Base-by-base conservation (phyloP, 2,888 invertebrate species). In the Ischnus inquisitorius region DNA sequence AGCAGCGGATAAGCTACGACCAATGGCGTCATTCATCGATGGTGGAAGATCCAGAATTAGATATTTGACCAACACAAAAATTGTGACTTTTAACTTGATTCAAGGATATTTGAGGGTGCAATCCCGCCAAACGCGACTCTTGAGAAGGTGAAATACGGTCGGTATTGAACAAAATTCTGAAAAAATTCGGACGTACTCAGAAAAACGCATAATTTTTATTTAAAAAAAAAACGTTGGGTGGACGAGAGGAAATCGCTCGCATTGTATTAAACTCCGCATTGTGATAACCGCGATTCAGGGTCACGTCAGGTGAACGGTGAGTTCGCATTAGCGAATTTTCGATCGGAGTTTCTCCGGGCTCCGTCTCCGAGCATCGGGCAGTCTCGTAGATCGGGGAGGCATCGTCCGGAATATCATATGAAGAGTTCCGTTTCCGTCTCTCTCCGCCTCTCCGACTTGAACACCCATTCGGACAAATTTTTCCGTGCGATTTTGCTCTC, bases 381-480 rank as follows among this genome's bases (percentile, higher is more conserved):
- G 39, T 39, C 74, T 25, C 46, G 8, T 43, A 57, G 34, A 22
- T 14, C 14, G 39, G 5, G 28, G 51, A 72, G 28, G 19, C 43
- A 28, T 64, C 46, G 65, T 60, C 69, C 22, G n/a, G 54, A 79
- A 72, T 51, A 72, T 72, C 51, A n/a, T 41, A 72, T 39, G 72
- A 71, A 54, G 65, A 65, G 51, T 14, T 43, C 48, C 8, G 43
- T 65, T 28, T 64, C 68, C 76, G 64, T 67, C 43, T 41, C 48
- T 67, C 48, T 67, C 51, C 71, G 1, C 19, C 43, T 46, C 25
- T 19, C 25, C 62, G 41, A n/a, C 46, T 14, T 25, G 19, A 51
- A 22, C 68, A 46, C 62, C 64, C 39, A 25, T 54, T 76, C 39
- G 22, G 16, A 60, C 43, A 64, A 39, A 79, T 65, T 64, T 72